Conservation (phyloP, 2,888 invertebrate species). For the Tenthredo mesomela region DNA sequence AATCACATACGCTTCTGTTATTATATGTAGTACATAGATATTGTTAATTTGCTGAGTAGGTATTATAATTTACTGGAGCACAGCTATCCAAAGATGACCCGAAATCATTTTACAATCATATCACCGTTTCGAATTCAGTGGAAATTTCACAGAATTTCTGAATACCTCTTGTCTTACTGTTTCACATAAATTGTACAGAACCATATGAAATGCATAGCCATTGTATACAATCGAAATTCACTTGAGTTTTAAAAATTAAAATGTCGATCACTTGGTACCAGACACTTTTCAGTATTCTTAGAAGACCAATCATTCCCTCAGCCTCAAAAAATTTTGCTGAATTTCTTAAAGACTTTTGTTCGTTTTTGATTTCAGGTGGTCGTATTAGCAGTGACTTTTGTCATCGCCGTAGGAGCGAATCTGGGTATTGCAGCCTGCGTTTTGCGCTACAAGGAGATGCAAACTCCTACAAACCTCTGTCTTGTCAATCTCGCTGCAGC, state of each 20-base stretch:
- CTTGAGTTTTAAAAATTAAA: too few relatives aligned
- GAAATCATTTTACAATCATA: too few relatives aligned
- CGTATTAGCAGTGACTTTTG: constrained; percentile 76
- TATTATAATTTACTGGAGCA: too few relatives aligned
- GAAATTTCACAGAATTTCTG: too few relatives aligned
- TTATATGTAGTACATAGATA: not conserved
- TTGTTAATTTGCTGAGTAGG: not conserved
- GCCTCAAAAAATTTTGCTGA: not conserved
- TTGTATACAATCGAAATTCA: too few relatives aligned
- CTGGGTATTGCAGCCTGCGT: constrained; percentile 79
- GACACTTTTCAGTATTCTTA: not conserved
- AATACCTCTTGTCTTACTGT: too few relatives aligned
- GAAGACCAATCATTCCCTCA: not conserved
- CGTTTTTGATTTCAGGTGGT: constrained; percentile 68
- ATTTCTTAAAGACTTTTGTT: not conserved
- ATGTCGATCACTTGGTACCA: too few relatives aligned
- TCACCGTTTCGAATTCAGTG: too few relatives aligned
- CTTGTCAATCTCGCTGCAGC: constrained; percentile 83
- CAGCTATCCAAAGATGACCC: too few relatives aligned
- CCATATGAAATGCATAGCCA: too few relatives aligned
- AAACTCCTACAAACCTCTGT: constrained; percentile 81
- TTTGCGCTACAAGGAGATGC: constrained; percentile 79
- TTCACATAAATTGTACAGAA: too few relatives aligned
- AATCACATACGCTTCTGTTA: not conserved
- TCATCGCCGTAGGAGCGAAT: constrained; percentile 79